These are phyloP conservation scores for Actenoides hombroni DNA, from an alignment of 2,113 vertebrate genomes.

Conservation along the genomic window DNA sequence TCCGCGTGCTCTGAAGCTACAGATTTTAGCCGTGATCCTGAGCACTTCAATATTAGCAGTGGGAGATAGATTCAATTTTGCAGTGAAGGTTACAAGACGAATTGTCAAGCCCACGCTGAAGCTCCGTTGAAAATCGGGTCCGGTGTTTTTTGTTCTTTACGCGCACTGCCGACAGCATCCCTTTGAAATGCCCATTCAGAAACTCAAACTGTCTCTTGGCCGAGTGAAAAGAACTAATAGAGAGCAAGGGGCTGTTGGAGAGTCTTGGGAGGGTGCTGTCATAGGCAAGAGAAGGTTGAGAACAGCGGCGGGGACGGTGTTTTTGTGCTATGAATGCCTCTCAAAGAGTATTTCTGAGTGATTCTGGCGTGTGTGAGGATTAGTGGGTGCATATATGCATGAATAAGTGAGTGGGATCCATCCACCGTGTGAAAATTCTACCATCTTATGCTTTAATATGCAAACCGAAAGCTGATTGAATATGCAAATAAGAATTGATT, in stretches of 20 bases:
- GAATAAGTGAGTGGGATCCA: slow-evolving; percentile 43
- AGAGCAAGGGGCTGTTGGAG: slow-evolving; percentile 4
- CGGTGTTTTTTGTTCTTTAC: slow-evolving; percentile 13
- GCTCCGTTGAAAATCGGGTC: slow-evolving; percentile 9
- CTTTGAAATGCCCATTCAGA: slow-evolving; percentile 44
- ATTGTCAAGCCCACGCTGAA: neutral
- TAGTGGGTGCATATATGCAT: slow-evolving; percentile 52
- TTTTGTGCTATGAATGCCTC: slow-evolving; percentile 49
- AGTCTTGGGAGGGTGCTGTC: slow-evolving; percentile 15
- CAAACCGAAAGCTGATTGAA: slow-evolving; percentile 55
- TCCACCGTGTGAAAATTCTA: slow-evolving; percentile 59
- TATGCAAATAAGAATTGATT: slow-evolving; percentile 64
- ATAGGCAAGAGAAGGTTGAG: neutral
- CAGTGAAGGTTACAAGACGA: slow-evolving; percentile 1
- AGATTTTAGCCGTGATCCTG: neutral
- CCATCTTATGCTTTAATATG: slow-evolving; percentile 60
- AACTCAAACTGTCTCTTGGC: slow-evolving; percentile 24
- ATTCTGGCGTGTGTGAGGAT: slow-evolving; percentile 47
- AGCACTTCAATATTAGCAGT: neutral
- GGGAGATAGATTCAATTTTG: neutral
- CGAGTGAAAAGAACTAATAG: slow-evolving; percentile 13
- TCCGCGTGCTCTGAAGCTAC: neutral
- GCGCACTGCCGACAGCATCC: neutral
- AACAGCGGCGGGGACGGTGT: slow-evolving; percentile 28
- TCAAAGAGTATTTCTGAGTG: slow-evolving; percentile 45